Evolutionary conservation across 2,888 invertebrate genomes (phyloP).

Genomic region (Amphipyra tragopoginis): DNA sequence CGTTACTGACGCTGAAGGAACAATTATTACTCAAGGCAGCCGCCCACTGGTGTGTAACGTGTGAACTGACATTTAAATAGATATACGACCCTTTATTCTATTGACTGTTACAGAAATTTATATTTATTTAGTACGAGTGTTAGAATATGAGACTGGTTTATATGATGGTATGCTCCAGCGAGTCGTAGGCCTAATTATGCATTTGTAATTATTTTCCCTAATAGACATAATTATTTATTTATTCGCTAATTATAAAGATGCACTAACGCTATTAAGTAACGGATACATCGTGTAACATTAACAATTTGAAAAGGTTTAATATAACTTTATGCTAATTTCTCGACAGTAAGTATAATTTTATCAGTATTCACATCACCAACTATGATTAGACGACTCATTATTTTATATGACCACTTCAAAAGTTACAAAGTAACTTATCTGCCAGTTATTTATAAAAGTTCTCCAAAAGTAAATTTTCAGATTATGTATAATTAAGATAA

Average conservation of each 20-base stretch:
- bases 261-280: constrained; percentile 19
- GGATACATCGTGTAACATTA: constrained; percentile 31
- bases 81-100: constrained; percentile 12
- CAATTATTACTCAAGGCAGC: constrained; percentile 51
- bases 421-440: constrained; percentile 24
- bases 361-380: constrained; percentile 21
- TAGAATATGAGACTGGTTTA: constrained; percentile 3
- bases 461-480: constrained; percentile 45
- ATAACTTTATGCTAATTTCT: constrained; percentile 45
- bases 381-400: constrained; percentile 39
- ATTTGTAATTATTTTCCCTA: constrained; percentile 9
- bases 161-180: constrained; percentile 17
- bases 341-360: constrained; percentile 16
- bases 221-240: constrained; percentile 9
- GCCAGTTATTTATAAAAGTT: constrained; percentile 22
- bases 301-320: constrained; percentile 27
- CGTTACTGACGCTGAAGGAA: constrained; percentile 49
- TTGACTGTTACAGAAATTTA: constrained; percentile 14
- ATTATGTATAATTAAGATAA: constrained; percentile 60
- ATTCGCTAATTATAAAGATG: constrained; percentile 34
- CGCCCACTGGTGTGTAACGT: constrained; percentile 48
- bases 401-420: constrained; percentile 44
- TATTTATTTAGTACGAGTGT: background rate
- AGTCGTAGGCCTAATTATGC: constrained; percentile 26
- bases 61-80: constrained; percentile 24